phyloP scores from a whole-genome alignment of 2,888 invertebrate genomes.

The Calliphora vomitoria region DNA sequence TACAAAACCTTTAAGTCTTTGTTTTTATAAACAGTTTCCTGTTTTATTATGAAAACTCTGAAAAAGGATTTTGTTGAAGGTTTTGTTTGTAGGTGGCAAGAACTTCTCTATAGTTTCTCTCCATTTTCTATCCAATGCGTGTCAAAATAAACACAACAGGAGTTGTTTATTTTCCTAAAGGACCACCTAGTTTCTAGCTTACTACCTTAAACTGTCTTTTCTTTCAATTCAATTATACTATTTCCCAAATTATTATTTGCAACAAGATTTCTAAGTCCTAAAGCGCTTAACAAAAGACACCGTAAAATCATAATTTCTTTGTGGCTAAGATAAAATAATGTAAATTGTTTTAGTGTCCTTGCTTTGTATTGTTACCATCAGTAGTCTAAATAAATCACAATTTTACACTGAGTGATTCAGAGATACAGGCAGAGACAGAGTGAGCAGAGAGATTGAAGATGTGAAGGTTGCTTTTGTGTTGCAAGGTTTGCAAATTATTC shows the following conservation, averaged over 20 bases:
- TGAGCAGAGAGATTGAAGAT: slow-evolving; percentile 5
- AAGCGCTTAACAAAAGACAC: slow-evolving; percentile 11
- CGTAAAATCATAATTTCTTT: slow-evolving; percentile 67
- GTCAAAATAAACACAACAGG: slow-evolving; percentile 70
- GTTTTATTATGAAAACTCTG: slow-evolving; percentile 27
- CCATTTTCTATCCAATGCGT: slow-evolving; percentile 51
- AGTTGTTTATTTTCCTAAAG: background rate
- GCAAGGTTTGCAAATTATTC: slow-evolving; percentile 56
- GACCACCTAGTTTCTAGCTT: slow-evolving; percentile 44
- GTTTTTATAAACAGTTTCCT: slow-evolving; percentile 31
- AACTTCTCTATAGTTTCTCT: slow-evolving; percentile 15
- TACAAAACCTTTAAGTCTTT: background rate
- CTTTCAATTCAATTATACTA: background rate
- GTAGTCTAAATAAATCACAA: slow-evolving; percentile 62
- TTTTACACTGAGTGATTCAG: background rate
- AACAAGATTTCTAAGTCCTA: background rate
- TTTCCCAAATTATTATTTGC: background rate
- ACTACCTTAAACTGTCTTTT: background rate
- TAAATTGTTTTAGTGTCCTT: slow-evolving; percentile 53
- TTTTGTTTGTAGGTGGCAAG: slow-evolving; percentile 60
- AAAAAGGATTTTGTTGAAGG: slow-evolving; percentile 4
- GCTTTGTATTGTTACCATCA: slow-evolving; percentile 49
- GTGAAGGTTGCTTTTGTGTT: slow-evolving; percentile 19
- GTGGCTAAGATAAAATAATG: slow-evolving; percentile 49
- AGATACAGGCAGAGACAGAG: background rate